These are phyloP conservation scores for Reinhardtius hippoglossoides DNA, from an alignment of 2,113 vertebrate genomes.

Conservation along the genomic window DNA sequence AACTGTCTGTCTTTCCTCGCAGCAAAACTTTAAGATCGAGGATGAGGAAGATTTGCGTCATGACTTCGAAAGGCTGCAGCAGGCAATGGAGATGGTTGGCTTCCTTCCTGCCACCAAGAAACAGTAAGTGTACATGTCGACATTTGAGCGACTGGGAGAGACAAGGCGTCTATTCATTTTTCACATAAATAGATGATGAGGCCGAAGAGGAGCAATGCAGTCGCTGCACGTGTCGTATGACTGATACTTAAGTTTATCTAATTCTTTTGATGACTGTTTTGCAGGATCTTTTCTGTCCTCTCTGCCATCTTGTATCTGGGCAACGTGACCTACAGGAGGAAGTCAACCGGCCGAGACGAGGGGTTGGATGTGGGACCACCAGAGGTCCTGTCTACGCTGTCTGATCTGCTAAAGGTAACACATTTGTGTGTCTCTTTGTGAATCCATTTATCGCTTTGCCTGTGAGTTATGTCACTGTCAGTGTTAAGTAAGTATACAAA, in stretches of 20 bases:
- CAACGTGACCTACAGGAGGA: constrained; percentile 92
- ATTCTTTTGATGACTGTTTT: constrained; percentile 16
- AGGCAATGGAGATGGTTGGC: constrained; percentile 99
- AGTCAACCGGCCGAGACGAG: constrained; percentile 93
- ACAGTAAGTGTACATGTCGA: constrained; percentile 84
- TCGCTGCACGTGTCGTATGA: neutral
- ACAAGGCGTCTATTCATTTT: constrained; percentile 26
- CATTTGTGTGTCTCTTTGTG: neutral
- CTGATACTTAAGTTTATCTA: neutral
- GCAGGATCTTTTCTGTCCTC: constrained; percentile 94
- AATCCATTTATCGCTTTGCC: neutral
- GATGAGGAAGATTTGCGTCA: constrained; percentile 95
- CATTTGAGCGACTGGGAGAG: constrained; percentile 6
- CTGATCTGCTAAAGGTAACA: constrained; percentile 91
- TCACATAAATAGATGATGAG: constrained; percentile 12
- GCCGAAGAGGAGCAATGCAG: neutral
- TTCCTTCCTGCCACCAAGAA: constrained; percentile 95
- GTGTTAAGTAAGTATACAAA: neutral
- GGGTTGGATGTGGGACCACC: constrained; percentile 95
- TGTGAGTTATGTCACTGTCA: neutral
- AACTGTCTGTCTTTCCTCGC: constrained; percentile 15
- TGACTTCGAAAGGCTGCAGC: constrained; percentile 95
- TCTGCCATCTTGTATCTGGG: constrained; percentile 98
- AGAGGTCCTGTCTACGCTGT: constrained; percentile 92
- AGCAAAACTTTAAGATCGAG: constrained; percentile 98